Conservation (phyloP, 2,113 vertebrate genomes). For the Odontesthes bonariensis region DNA sequence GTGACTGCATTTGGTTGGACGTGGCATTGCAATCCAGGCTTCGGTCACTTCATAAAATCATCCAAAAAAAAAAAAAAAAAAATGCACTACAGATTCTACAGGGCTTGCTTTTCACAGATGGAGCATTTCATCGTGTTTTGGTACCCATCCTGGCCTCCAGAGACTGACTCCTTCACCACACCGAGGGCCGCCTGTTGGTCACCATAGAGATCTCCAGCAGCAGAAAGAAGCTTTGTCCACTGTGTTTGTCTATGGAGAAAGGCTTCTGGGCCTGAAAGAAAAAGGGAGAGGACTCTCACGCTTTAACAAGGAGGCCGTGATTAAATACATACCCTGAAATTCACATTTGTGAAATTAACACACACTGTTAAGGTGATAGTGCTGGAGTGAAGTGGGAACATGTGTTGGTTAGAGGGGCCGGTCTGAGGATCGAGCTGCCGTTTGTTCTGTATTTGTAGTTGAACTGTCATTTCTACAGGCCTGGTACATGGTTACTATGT, state of each 20-base stretch:
- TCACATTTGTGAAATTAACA: slow-evolving; percentile 25
- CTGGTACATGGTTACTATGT: too few species aligned
- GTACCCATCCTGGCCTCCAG: slow-evolving; percentile 45
- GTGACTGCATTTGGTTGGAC: neutral
- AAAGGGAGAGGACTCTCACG: slow-evolving; percentile 65
- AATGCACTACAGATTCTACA: too few species aligned
- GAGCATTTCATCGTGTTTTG: slow-evolving; percentile 43
- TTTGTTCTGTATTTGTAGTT: too few species aligned
- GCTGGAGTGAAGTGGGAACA: neutral
- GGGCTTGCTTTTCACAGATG: too few species aligned
- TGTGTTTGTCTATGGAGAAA: slow-evolving; percentile 62
- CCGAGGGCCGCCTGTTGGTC: slow-evolving; percentile 38
- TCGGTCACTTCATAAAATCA: neutral
- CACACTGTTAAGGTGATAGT: slow-evolving; percentile 6
- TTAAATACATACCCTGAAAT: slow-evolving; percentile 56
- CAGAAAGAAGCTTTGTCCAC: slow-evolving; percentile 69
- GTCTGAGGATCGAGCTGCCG: neutral
- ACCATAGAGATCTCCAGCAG: slow-evolving; percentile 64
- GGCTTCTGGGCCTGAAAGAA: slow-evolving; percentile 44
- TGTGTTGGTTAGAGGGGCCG: neutral
- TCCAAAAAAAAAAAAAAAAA: neutral
- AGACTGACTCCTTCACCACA: slow-evolving; percentile 22
- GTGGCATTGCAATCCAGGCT: neutral
- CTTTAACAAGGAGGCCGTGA: slow-evolving; percentile 47
- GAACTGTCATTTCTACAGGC: too few species aligned